Conservation (phyloP, 2,113 vertebrate genomes). For the Poicephalus gulielmi region DNA sequence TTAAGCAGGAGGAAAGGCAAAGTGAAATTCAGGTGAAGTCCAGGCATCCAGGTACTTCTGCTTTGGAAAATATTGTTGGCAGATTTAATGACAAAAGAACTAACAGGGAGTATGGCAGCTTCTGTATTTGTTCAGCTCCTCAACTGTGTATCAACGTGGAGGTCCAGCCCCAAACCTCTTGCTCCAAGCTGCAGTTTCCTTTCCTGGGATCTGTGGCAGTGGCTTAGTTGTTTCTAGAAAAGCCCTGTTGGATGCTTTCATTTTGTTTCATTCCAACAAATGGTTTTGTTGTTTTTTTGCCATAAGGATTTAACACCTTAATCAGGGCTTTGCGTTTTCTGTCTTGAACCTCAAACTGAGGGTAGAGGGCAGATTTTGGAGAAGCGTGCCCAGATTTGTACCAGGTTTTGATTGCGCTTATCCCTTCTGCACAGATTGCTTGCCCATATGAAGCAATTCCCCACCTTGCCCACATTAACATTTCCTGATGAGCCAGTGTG, state of each 20-base stretch:
- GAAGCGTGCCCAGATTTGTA: slow-evolving; percentile 13
- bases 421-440: slow-evolving; percentile 57
- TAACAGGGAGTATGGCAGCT: rapidly evolving
- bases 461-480: slow-evolving; percentile 63
- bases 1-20: background rate
- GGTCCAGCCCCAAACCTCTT: background rate
- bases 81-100: background rate
- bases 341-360: slow-evolving; percentile 2
- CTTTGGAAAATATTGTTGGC: background rate
- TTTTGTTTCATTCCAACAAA: background rate
- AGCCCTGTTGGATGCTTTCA: background rate
- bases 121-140: background rate
- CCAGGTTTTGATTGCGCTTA: slow-evolving; percentile 3
- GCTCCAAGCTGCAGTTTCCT: background rate
- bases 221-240: background rate
- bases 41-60: background rate
- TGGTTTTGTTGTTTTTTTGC: background rate
- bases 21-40: background rate
- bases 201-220: background rate
- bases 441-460: slow-evolving; percentile 77
- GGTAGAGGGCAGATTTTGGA: background rate
- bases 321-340: background rate
- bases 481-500: slow-evolving; percentile 71
- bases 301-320: slow-evolving; percentile 18
- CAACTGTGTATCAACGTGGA: background rate